Evolutionary conservation across 2,797 vertebrate genomes (phyloP), one percentile per base, ranked within the genome.

Genomic region (Eurystomus glaucurus): DNA sequence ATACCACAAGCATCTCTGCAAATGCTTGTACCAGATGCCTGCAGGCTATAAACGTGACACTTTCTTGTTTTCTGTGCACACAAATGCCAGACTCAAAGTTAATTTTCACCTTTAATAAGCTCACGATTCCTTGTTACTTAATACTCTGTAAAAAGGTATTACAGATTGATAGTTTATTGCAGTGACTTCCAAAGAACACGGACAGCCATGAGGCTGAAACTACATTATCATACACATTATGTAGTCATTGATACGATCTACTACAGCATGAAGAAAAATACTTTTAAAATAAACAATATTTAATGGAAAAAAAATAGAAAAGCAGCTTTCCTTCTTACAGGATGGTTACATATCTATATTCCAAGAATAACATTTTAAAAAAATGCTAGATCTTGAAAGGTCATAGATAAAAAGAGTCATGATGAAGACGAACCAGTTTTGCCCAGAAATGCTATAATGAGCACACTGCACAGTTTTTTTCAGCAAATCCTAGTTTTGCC

Each of bases 81-180:
- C 31, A 93, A 89, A 74, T 41, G 57, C 48, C 58, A 90, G 82
- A 95, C 77, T 58, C 93, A 94, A 91, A 90, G 68, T 91, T 85
- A 79, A 94, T 96, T 95, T 95, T 95, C 83, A 96, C 50, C 85
- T 97, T 98, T 98, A 98, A 97, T 98, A 93, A 96, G 92, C 92
- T 93, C 84, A 94, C 95, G 95, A 68, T 80, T 91, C 60, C 90
- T 78, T 66, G 58, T 95, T 98, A 96, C 89, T 97, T 95, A 96
- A 91, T 83, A 82, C 96, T 97, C 96, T 96, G 97, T 91, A 97
- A 96, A 98, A 97, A 95, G 72, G 64, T 82, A 97, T 95, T 94
- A 97, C 82, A 96, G 88, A 92, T 74, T 64, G 90, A 91, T 25
- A 94, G 35, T 90, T 98, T 97, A 98, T 90, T 98, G 92, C 96